phyloP scores from a whole-genome alignment of 2,797 vertebrate genomes.

The Hippocampus kuda region DNA sequence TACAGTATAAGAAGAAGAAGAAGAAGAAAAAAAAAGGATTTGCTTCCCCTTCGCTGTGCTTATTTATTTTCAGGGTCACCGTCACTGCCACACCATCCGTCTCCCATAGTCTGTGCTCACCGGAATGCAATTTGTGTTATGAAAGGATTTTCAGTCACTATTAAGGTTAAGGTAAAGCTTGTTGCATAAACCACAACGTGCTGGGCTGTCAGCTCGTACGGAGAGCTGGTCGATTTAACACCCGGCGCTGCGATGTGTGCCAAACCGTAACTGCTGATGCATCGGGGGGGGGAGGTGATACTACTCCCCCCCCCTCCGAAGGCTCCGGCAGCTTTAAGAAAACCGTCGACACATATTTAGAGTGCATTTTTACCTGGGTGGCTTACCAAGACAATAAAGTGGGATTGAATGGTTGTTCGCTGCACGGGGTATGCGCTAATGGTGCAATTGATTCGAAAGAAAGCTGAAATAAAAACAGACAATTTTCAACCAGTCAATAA shows the following conservation, averaged over 20 bases:
- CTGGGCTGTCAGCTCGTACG: slow-evolving; percentile 7
- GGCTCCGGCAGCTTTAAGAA: slow-evolving; percentile 26
- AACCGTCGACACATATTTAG: slow-evolving; percentile 22
- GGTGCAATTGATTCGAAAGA: background rate
- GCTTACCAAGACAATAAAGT: slow-evolving; percentile 9
- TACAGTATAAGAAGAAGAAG: background rate
- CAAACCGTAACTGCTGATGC: slow-evolving; percentile 21
- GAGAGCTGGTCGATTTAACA: slow-evolving; percentile 36
- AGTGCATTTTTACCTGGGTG: slow-evolving; percentile 5
- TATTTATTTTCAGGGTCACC: slow-evolving; percentile 13
- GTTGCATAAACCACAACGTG: slow-evolving; percentile 25
- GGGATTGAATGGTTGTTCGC: slow-evolving; percentile 7
- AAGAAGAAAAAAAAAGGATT: background rate
- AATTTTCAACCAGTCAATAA: background rate
- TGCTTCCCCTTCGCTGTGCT: background rate
- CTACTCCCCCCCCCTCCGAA: background rate
- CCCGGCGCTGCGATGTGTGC: slow-evolving; percentile 35
- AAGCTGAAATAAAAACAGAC: background rate
- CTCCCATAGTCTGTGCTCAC: slow-evolving; percentile 3
- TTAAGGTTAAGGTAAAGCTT: slow-evolving; percentile 15
- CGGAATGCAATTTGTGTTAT: slow-evolving; percentile 9
- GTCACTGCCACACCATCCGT: background rate
- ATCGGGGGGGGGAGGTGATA: slow-evolving; percentile 15
- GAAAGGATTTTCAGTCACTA: slow-evolving; percentile 26
- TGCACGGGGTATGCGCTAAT: background rate